Conservation (phyloP, 2,888 invertebrate species). For the Coenonympha glycerion region DNA sequence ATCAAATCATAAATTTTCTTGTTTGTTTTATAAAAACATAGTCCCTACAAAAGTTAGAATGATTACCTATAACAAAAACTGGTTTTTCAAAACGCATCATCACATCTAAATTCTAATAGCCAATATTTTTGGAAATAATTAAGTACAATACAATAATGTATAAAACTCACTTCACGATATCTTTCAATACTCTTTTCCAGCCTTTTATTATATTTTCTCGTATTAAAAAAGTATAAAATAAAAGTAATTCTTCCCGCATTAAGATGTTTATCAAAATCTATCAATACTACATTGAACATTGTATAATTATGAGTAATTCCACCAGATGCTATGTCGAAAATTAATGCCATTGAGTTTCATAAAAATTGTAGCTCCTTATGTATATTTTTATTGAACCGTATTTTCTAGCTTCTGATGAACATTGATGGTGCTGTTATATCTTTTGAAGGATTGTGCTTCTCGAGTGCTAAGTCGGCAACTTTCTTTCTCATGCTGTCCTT, state of each 20-base stretch:
- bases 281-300: slow-evolving; percentile 20
- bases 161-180: slow-evolving; percentile 17
- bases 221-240: slow-evolving; percentile 28
- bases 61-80: slow-evolving; percentile 16
- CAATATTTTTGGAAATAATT: not conserved
- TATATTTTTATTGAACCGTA: slow-evolving; percentile 23
- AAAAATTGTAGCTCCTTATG: slow-evolving; percentile 22
- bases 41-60: slow-evolving; percentile 34
- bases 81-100: slow-evolving; percentile 19
- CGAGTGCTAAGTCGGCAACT: slow-evolving; percentile 54
- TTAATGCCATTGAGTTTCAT: slow-evolving; percentile 10
- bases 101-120: slow-evolving; percentile 13
- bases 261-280: slow-evolving; percentile 27
- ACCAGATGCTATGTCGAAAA: slow-evolving; percentile 13
- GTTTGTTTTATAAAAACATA: slow-evolving; percentile 32
- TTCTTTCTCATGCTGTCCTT: slow-evolving; percentile 42
- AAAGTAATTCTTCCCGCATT: slow-evolving; percentile 15
- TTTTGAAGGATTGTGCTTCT: slow-evolving; percentile 54
- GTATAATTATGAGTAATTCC: slow-evolving; percentile 19
- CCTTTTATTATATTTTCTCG: slow-evolving; percentile 17
- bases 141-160: slow-evolving; percentile 15
- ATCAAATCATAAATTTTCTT: slow-evolving; percentile 33
- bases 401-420: slow-evolving; percentile 29
- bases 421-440: slow-evolving; percentile 36
- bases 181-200: slow-evolving; percentile 20